Evolutionary conservation across 2,888 invertebrate species (phyloP).

Genomic region (Carcina quercana): DNA sequence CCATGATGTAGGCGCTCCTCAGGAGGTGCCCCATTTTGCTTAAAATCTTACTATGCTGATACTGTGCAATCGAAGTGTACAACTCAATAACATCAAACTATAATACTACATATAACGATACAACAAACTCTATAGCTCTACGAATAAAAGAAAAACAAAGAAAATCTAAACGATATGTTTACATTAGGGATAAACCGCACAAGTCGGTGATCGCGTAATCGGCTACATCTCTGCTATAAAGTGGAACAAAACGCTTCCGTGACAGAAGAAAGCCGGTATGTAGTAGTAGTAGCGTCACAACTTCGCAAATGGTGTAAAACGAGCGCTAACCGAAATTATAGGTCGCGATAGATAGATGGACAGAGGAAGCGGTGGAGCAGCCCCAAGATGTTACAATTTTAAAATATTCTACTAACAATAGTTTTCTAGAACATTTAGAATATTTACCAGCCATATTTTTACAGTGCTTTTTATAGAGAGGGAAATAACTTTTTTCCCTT

Average conservation of each 20-base stretch:
- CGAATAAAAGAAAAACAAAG: conserved; percentile 20
- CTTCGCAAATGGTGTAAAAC: conserved; percentile 53
- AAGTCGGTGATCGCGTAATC: conserved; percentile 51
- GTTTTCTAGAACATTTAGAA: too few relatives aligned
- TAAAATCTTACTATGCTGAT: conserved; percentile 50
- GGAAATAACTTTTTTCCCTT: too few relatives aligned
- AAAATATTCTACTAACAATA: too few relatives aligned
- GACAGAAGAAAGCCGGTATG: conserved; percentile 43
- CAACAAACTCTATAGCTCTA: conserved; percentile 21
- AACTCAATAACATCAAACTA: conserved; percentile 26
- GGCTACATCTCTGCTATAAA: conserved; percentile 64
- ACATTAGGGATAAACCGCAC: conserved; percentile 46
- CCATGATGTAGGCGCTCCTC: conserved; percentile 55
- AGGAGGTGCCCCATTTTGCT: conserved; percentile 56
- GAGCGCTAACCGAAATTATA: conserved; percentile 65
- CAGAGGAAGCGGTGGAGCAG: conserved; percentile 25
- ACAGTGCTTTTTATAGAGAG: too few relatives aligned
- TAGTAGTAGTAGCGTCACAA: conserved; percentile 50
- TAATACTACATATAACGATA: conserved; percentile 34
- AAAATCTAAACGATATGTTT: conserved; percentile 22
- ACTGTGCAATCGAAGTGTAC: conserved; percentile 49
- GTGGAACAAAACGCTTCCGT: conserved; percentile 29
- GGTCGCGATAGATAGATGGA: conserved; percentile 37
- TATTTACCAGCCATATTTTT: too few relatives aligned
- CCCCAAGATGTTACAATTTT: too few relatives aligned